Evolutionary conservation across 2,797 vertebrate genomes (phyloP).

Genomic region (Decapterus maruadsi): DNA sequence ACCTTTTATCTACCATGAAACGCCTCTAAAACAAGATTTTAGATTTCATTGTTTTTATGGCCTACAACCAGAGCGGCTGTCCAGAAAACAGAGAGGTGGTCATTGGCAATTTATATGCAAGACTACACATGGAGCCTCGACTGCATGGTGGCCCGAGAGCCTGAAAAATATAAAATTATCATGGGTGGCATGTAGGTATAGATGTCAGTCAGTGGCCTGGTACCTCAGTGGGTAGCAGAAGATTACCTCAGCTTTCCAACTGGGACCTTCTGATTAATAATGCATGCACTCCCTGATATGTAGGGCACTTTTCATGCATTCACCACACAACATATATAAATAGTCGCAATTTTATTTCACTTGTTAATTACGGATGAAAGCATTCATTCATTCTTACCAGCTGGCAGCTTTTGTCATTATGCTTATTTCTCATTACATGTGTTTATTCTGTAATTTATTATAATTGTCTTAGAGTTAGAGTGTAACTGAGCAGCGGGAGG

Average conservation of each 20-base stretch:
- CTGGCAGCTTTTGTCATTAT: constrained; percentile 26
- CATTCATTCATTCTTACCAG: constrained; percentile 40
- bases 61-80: background rate
- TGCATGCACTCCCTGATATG: constrained; percentile 31
- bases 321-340: constrained; percentile 18
- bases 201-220: constrained; percentile 16
- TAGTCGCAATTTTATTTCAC: constrained; percentile 18
- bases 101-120: background rate
- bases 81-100: background rate
- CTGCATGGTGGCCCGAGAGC: background rate
- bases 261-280: constrained; percentile 43
- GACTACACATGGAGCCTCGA: background rate
- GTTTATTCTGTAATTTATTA: constrained; percentile 56
- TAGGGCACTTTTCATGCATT: constrained; percentile 41
- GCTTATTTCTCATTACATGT: constrained; percentile 41
- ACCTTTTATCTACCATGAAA: background rate
- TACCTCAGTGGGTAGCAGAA: constrained; percentile 25
- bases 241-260: constrained; percentile 34
- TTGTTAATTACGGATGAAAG: constrained; percentile 54
- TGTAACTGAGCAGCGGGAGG: constrained; percentile 61
- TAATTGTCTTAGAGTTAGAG: constrained; percentile 44
- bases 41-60: too few relatives aligned
- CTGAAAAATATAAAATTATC: constrained; percentile 6
- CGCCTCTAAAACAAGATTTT: background rate
- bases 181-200: background rate